Percentiles rank a stretch among this genome's conserved stretches.
phyloP scores from a whole-genome alignment of 2,888 invertebrate genomes.

The Hololepta plana region DNA sequence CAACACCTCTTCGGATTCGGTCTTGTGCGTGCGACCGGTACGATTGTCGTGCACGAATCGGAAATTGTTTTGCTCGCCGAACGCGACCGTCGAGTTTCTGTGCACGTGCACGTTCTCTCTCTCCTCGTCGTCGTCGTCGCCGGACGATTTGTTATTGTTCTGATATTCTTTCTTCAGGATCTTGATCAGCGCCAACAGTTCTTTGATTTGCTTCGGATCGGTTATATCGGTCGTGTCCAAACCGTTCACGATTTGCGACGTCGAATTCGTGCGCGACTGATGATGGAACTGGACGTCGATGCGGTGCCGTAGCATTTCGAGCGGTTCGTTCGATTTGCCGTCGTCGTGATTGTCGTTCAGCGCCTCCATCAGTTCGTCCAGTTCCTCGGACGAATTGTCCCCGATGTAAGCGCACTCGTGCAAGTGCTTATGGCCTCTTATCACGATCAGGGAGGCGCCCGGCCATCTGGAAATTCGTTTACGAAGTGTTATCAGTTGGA shows the following conservation, averaged over 20 bases:
- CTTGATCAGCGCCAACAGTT: conserved; percentile 16
- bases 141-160: conserved; percentile 12
- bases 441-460: conserved; percentile 58
- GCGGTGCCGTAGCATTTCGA: conserved; percentile 42
- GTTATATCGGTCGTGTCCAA: conserved; percentile 18
- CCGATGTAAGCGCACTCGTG: conserved; percentile 68
- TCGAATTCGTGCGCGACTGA: conserved; percentile 13
- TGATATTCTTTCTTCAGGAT: conserved; percentile 15
- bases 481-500: too few relatives aligned
- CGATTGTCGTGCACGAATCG: too few relatives aligned
- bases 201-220: conserved; percentile 19
- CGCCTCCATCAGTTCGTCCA: conserved; percentile 35
- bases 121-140: conserved; percentile 12
- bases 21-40: conserved; percentile 9
- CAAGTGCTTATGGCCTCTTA: conserved; percentile 57
- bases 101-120: conserved; percentile 28
- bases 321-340: conserved; percentile 39
- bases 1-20: conserved; percentile 35
- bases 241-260: conserved; percentile 15
- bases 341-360: conserved; percentile 18
- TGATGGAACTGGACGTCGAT: conserved; percentile 44
- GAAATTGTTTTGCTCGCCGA: conserved; percentile 22
- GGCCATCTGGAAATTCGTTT: conserved; percentile 51
- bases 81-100: conserved; percentile 32
- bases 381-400: conserved; percentile 59